These are phyloP conservation scores for Plutomurus gul DNA, from an alignment of 1,140 invertebrate genomes.

Conservation along the genomic window DNA sequence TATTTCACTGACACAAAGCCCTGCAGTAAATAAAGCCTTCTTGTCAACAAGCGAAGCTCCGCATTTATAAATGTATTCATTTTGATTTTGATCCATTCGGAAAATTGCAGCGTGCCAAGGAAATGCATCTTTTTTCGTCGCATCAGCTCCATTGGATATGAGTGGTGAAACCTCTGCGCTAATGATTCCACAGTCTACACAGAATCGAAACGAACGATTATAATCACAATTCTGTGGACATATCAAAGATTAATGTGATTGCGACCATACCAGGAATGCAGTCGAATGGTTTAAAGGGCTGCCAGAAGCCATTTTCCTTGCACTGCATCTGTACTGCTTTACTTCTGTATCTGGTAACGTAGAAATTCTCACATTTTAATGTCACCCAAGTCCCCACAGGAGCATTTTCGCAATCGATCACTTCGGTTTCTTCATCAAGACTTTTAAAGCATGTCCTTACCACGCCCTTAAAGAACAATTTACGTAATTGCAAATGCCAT, in stretches of 20 bases:
- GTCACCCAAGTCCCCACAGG: not conserved
- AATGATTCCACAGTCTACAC: conserved; percentile 28
- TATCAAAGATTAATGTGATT: not conserved
- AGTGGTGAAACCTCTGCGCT: not conserved
- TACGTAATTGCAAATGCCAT: not conserved
- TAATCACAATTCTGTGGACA: not conserved
- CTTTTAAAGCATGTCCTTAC: not conserved
- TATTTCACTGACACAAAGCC: not conserved
- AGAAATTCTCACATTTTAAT: conserved; percentile 1
- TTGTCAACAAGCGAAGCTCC: conserved; percentile 28
- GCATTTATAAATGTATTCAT: not conserved
- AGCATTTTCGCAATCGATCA: conserved; percentile 13
- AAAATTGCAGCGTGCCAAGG: conserved; percentile 37
- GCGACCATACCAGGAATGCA: conserved; percentile 22
- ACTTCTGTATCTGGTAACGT: not conserved
- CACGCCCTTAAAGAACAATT: not conserved
- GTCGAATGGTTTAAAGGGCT: conserved; percentile 2
- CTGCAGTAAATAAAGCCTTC: not conserved
- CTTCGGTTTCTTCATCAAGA: not conserved
- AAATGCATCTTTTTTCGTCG: not conserved
- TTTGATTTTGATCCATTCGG: not conserved
- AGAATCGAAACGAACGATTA: not conserved
- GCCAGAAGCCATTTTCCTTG: conserved; percentile 26
- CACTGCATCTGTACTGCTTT: not conserved
- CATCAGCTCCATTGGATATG: not conserved